Evolutionary conservation across 2,113 vertebrate genomes (phyloP).

Genomic region (Bombycilla garrulus): DNA sequence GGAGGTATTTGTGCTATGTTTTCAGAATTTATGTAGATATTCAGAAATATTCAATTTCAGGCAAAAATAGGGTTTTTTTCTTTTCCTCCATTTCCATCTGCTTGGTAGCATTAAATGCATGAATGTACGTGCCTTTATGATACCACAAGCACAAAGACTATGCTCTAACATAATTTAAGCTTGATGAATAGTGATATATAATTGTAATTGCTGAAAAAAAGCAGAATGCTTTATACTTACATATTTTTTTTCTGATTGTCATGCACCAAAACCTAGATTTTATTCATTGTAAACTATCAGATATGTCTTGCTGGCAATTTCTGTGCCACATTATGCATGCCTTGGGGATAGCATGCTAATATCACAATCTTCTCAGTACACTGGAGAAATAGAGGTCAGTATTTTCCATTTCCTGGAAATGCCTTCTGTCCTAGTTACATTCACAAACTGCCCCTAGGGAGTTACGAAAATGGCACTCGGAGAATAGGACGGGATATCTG

Average conservation of each 20-base stretch:
- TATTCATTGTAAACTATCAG: not conserved
- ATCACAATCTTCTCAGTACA: not conserved
- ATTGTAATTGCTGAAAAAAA: not conserved
- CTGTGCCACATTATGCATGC: conserved; percentile 1
- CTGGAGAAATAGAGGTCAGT: conserved; percentile 43
- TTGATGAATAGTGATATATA: not conserved
- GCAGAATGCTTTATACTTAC: not conserved
- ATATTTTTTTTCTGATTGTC: not conserved
- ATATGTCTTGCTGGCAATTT: not conserved
- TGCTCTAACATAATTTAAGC: not conserved
- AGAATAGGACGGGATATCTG: conserved; percentile 54
- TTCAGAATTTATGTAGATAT: not conserved
- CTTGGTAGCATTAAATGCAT: not conserved
- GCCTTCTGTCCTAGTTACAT: conserved; percentile 41
- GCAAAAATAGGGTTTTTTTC: not conserved
- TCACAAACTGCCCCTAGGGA: conserved; percentile 49
- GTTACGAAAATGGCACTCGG: conserved; percentile 40
- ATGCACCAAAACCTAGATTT: not conserved
- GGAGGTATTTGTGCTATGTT: not conserved
- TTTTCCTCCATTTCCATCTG: not conserved
- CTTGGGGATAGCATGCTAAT: not conserved
- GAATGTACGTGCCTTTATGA: not conserved
- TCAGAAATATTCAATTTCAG: not conserved
- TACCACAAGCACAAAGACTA: not conserved
- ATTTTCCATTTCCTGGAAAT: conserved; percentile 68